Percentiles rank a stretch among this genome's conserved stretches.
These are phyloP conservation scores for Thalassoma bifasciatum DNA, from an alignment of 2,113 vertebrate genomes.

Conservation along the genomic window DNA sequence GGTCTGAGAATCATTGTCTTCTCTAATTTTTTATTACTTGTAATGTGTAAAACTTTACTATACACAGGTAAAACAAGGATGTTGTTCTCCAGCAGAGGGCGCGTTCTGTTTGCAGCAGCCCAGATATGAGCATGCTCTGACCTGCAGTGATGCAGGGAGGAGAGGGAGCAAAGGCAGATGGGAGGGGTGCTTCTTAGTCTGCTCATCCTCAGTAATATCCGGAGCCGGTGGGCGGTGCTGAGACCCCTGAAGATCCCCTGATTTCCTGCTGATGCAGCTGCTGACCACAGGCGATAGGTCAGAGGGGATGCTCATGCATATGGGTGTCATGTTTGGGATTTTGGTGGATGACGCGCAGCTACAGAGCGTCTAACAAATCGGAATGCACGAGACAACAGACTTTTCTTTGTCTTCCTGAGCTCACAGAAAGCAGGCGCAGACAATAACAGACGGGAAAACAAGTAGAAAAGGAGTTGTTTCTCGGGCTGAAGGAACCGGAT, in stretches of 20 bases:
- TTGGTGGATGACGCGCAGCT: background rate
- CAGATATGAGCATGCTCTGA: constrained; percentile 16
- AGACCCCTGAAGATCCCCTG: constrained; percentile 4
- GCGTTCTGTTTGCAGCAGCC: background rate
- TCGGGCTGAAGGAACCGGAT: too few relatives aligned
- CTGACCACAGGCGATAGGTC: constrained; percentile 22
- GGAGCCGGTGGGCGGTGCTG: constrained; percentile 46
- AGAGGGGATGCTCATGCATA: background rate
- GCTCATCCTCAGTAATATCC: background rate
- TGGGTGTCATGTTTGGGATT: background rate
- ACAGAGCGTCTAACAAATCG: background rate
- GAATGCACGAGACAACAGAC: background rate
- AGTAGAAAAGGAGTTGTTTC: background rate
- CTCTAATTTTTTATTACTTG: too few relatives aligned
- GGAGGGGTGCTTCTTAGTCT: background rate
- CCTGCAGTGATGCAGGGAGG: constrained; percentile 7
- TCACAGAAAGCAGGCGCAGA: constrained; percentile 4
- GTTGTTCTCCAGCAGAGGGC: constrained; percentile 51
- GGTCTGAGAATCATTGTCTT: too few relatives aligned
- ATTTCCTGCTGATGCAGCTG: constrained; percentile 37
- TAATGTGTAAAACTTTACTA: too few relatives aligned
- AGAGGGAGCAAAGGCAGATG: background rate
- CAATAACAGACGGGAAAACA: constrained; percentile 7
- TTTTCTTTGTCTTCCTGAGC: constrained; percentile 49
- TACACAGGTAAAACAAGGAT: too few relatives aligned